Evolutionary conservation across 2,797 vertebrate genomes (phyloP), one percentile per base, ranked within the genome.

Genomic region (Yasuhikotakia modesta): DNA sequence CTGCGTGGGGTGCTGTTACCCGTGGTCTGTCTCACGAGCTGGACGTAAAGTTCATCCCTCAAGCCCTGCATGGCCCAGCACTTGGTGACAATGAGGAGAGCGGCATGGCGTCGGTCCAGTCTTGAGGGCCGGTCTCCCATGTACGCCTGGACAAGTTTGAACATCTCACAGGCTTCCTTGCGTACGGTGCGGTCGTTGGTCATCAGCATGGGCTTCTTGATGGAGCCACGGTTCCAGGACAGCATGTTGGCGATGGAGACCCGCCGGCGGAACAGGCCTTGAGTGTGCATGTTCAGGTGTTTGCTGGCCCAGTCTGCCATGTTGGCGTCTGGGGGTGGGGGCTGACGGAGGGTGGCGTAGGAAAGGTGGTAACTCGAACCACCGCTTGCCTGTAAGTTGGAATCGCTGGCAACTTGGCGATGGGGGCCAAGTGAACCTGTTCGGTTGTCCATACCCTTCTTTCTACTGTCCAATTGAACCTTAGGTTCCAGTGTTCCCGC

Each of bases 261-360:
- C 5, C 94, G 92, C 0, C 96, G 93, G 0, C 96, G 94, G 87
- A 97, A 97, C 68, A 97, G 93, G 76, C 96, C 96, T 77, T 96
- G 95, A 0, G 94, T 96, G 90, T 96, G 96, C 95, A 95, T 91
- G 89, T 96, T 97, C 17, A 97, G 94, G 88, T 97, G 95, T 81
- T 96, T 95, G 79, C 94, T 96, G 80, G 95, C 96, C 96, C 96
- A 97, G 86, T 96, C 96, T 66, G 89, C 92, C 94, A 96, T 96
- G 86, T 93, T 95, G 86, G 90, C 86, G 70, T 91, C 91, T 63
- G 94, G 87, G 13, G 91, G 89, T 0, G 90, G 92, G 19, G 94
- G 94, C 78, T 94, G 94, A 63, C 94, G 90, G 16, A 96, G 89
- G 4, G 93, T 95, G 76, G 81, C 91, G 19, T 95, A 96, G 22